Base-by-base conservation (phyloP, 53 echinoderm and acorn worm genomes). In the Zoroaster sp. region DNA sequence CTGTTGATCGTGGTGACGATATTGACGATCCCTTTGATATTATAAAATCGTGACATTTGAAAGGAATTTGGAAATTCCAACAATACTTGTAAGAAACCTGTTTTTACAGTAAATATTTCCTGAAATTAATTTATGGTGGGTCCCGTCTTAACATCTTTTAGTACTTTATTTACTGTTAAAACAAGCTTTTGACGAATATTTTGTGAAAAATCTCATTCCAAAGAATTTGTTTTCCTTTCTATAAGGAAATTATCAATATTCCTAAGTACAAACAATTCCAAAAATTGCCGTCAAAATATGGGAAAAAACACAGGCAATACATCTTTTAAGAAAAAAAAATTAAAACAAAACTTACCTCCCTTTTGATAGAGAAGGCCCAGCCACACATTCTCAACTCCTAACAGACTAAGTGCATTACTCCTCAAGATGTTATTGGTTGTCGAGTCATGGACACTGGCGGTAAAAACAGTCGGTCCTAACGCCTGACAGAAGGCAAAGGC, bases 281-380 rank as follows among this genome's bases (percentile, higher is more conserved):
- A 47, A 47, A 47, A 47, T 14, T 10, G 8, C 14, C 8, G 14
- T 47, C 14, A 14, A 10, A 47, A 14, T 10, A 47, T 8, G 14
- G 14, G 49, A 47, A 47, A 14, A 47, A 47, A 14, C 8, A 47
- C 8, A 47, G 14, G 49, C 8, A 47, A 14, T 10, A 47, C 8
- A 47, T 10, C 8, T 10, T 10, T 8, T 10, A 47, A 14, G 14
- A 47, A 14, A 47, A 47, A 14, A 47, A 47, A 14, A 74, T 25
- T 6, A 33, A 30, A 8, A 74, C 35, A 40, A 69, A 11, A 88
- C 87, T 73, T 5, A 96, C 96, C 96, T 44, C 28, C 79, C 4
- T 94, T 85, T 43, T 90, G 85, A 21, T 87, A 75, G 35, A 70
- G 40, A 28, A 96, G 88, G 9, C 96, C 96, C 39, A 96, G 38